Conservation (phyloP, 30 jellyfish, hydroid and myxozoan genomes). For the Aurelia aurita region DNA sequence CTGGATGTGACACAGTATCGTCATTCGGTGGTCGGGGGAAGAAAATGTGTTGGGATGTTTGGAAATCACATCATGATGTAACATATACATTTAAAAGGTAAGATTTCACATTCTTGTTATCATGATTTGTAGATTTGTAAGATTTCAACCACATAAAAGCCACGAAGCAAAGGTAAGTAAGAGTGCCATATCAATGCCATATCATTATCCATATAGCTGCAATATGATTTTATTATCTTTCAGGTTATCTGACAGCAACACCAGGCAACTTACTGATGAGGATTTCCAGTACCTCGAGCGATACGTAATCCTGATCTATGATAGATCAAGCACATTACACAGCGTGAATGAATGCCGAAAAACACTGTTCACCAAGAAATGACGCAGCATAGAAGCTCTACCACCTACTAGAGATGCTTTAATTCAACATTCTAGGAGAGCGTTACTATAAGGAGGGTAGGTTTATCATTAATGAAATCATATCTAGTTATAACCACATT, state of each 20-base stretch:
- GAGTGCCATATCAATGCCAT: too few relatives aligned
- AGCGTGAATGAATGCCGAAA: background rate
- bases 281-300: background rate
- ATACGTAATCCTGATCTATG: conserved; percentile 7
- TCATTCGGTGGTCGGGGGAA: conserved; percentile 27
- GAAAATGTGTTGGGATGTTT: conserved; percentile 2
- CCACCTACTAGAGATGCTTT: conserved; percentile 8
- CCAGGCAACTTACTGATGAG: conserved; percentile 2
- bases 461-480: too few relatives aligned
- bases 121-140: too few relatives aligned
- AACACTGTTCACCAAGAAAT: conserved; percentile 31
- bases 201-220: too few relatives aligned
- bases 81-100: background rate
- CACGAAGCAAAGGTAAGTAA: too few relatives aligned
- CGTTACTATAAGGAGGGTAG: conserved; percentile 12
- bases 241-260: background rate
- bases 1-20: conserved; percentile 25
- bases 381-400: conserved; percentile 9
- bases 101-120: too few relatives aligned
- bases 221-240: too few relatives aligned
- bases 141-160: too few relatives aligned
- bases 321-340: background rate
- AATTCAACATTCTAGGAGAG: background rate
- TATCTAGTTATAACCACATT: too few relatives aligned
- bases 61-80: background rate